Base-by-base conservation (phyloP, 2,888 invertebrate species). In the Ormyrus rosae region DNA sequence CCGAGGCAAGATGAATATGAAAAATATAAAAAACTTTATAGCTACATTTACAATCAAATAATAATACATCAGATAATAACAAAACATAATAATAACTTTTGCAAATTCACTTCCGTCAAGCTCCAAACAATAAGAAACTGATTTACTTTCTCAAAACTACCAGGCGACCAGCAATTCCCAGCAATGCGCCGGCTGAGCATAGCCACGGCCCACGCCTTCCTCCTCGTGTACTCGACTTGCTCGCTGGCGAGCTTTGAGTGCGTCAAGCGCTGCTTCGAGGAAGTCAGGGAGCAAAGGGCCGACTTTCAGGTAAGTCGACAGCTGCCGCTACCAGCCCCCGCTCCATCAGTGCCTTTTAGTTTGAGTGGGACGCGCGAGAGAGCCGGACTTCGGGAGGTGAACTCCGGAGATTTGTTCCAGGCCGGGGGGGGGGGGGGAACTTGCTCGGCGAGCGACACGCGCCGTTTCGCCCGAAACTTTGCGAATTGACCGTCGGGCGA, bases 131-230 rank as follows among this genome's bases (percentile, higher is more conserved):
- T 34, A 34, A 34, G 34, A 34, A 34, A 34, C 3, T 4, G 2
- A 34, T 34, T 34, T 34, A 19, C 34, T 34, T 34, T 34, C 19
- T 19, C 2, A 50, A 48, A 45, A 45, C 7, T 0, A 53, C 8
- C 95, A 84, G 96, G 97, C 45, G 96, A 96, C 89, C 94, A 96
- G 91, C 96, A 96, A 89, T 97, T 97, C 91, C 97, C 97, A 8
- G 97, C 97, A 78, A 97, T 97, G 97, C 92, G 97, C 83, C 92
- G 96, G 75, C 92, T 97, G 83, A 96, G 96, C 86, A 96, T 97
- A 86, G 95, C 96, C 58, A 96, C 96, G 3, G 97, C 97, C 56
- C 96, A 96, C 90, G 97, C 97, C 75, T 97, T 97, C 89, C 93
- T 97, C 76, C 92, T 97, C 81, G 97, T 97, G 34, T 97, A 97